phyloP scores from a whole-genome alignment of 2,113 vertebrate species.

The Actinemys pallida region DNA sequence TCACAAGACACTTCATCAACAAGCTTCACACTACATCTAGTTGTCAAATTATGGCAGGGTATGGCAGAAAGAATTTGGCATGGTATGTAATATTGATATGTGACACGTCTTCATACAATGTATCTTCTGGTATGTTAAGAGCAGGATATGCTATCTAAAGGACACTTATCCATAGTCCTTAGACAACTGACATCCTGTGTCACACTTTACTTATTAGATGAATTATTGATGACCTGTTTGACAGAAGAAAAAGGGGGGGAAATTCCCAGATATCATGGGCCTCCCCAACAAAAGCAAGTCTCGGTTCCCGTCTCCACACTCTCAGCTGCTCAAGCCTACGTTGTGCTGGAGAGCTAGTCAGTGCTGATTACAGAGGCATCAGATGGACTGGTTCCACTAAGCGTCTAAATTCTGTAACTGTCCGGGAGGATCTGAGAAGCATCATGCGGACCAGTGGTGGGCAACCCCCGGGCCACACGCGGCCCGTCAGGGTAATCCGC shows the following conservation, averaged over 20 bases:
- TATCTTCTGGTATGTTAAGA: not conserved
- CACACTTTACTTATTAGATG: not conserved
- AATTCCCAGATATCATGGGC: not conserved
- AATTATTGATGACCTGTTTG: slow-evolving; percentile 26
- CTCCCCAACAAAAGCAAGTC: not conserved
- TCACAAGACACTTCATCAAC: not conserved
- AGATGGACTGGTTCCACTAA: not conserved
- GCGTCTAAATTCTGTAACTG: not conserved
- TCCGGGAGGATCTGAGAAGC: not conserved
- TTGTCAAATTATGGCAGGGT: not conserved
- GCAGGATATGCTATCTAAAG: not conserved
- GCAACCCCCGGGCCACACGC: no score
- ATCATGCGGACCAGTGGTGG: not conserved
- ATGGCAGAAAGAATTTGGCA: not conserved
- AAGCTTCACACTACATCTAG: slow-evolving; percentile 23
- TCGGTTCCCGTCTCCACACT: accelerated
- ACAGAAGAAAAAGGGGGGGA: not conserved
- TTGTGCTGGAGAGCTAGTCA: not conserved
- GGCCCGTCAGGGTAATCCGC: no score
- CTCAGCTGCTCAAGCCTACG: not conserved
- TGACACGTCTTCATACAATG: accelerated
- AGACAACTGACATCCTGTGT: not conserved
- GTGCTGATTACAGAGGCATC: not conserved
- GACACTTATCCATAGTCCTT: not conserved
- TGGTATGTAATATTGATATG: not conserved